Evolutionary conservation across 1,140 invertebrate species (phyloP).

Genomic region (Drosophila bipectinata): DNA sequence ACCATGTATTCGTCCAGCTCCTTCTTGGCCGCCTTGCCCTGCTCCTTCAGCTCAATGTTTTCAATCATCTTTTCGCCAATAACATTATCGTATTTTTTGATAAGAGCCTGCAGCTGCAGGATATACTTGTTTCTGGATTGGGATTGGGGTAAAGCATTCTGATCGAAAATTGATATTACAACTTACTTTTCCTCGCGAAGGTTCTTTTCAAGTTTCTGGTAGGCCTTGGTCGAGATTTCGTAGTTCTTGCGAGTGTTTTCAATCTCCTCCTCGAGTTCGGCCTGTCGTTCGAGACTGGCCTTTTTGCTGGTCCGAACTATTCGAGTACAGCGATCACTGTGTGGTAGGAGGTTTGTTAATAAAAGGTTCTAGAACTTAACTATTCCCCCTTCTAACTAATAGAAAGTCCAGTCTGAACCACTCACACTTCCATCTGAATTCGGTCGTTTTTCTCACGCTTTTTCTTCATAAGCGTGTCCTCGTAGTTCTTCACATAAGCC

Average conservation of each 20-base stretch:
- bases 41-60: conserved; percentile 30
- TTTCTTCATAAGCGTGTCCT: conserved; percentile 28
- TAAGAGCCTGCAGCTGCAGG: conserved; percentile 51
- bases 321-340: conserved; percentile 39
- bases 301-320: conserved; percentile 29
- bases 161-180: neutral
- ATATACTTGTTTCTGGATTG: conserved; percentile 44
- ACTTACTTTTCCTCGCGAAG: conserved; percentile 59
- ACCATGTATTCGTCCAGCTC: conserved; percentile 29
- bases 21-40: conserved; percentile 21
- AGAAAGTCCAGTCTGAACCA: neutral
- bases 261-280: conserved; percentile 27
- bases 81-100: conserved; percentile 54
- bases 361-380: neutral
- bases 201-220: conserved; percentile 14
- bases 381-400: neutral
- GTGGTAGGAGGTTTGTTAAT: neutral
- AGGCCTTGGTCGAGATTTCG: neutral
- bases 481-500: conserved; percentile 14
- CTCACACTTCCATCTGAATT: conserved; percentile 52
- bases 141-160: neutral
- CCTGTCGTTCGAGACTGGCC: conserved; percentile 30
- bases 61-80: conserved; percentile 56
- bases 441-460: conserved; percentile 23
- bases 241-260: neutral